Evolutionary conservation across 2,888 invertebrate species (phyloP).

Genomic region (Oeneis ivallda): DNA sequence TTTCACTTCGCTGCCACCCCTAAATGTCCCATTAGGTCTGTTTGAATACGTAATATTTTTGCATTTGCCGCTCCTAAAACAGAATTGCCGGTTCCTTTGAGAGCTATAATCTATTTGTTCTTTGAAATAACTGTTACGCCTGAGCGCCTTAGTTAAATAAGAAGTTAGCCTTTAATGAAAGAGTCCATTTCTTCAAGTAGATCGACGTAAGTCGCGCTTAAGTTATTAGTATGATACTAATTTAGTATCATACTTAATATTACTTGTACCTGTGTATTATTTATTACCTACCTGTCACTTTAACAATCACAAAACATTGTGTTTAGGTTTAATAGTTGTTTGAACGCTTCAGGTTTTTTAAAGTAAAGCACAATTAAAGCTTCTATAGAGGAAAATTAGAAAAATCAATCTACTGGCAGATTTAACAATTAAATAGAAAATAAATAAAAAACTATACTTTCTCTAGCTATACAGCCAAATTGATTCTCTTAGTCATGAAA

Average conservation of each 20-base stretch:
- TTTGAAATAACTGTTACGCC: constrained; percentile 79
- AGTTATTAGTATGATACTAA: neutral
- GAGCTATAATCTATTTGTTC: constrained; percentile 81
- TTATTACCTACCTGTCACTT: neutral
- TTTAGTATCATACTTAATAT: no score
- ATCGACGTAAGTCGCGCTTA: constrained; percentile 24
- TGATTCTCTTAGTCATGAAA: constrained; percentile 46
- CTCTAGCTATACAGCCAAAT: constrained; percentile 45
- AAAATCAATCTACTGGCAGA: constrained; percentile 48
- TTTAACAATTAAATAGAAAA: constrained; percentile 57
- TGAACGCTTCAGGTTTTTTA: constrained; percentile 31
- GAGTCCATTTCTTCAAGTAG: constrained; percentile 40
- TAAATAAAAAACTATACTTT: constrained; percentile 43
- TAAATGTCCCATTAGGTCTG: constrained; percentile 82
- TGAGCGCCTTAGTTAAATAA: constrained; percentile 72
- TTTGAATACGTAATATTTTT: constrained; percentile 83
- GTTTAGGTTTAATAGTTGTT: neutral
- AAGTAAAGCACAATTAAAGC: constrained; percentile 10
- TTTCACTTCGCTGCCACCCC: constrained; percentile 81
- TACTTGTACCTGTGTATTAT: no score
- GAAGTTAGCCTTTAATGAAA: constrained; percentile 66
- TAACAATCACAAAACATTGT: neutral
- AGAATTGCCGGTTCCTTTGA: constrained; percentile 81
- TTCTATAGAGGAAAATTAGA: constrained; percentile 40
- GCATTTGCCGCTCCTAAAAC: constrained; percentile 80